These are phyloP conservation scores for Xerus rutilus DNA, from an alignment of 2,797 vertebrate species.

Conservation along the genomic window DNA sequence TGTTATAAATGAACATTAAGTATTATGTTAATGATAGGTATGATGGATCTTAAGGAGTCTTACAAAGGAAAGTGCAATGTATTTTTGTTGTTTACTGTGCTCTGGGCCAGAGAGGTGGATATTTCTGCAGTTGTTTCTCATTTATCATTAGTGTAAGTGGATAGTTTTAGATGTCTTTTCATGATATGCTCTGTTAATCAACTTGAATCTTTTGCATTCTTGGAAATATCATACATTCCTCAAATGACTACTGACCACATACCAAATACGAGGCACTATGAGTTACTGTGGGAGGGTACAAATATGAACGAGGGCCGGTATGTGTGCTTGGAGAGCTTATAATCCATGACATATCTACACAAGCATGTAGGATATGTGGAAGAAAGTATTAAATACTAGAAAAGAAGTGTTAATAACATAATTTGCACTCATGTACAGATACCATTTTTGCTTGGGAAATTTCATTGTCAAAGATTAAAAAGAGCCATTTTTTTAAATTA, in stretches of 20 bases:
- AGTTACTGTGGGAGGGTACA: not conserved
- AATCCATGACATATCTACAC: not conserved
- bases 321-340: not conserved
- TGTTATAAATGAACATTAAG: not conserved
- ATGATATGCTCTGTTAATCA: not conserved
- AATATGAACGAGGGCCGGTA: not conserved
- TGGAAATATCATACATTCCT: not conserved
- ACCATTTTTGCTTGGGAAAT: not conserved
- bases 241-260: not conserved
- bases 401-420: not conserved
- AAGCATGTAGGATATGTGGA: not conserved
- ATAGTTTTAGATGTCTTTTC: not conserved
- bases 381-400: not conserved
- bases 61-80: not conserved
- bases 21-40: not conserved
- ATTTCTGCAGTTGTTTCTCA: not conserved
- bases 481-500: not conserved
- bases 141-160: not conserved
- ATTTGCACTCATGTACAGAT: not conserved
- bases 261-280: not conserved
- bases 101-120: not conserved
- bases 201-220: not conserved
- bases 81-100: not conserved
- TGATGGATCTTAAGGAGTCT: not conserved
- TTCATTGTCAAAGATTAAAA: conserved; percentile 11